These are phyloP conservation scores for Ophonus ardosiacus DNA, from an alignment of 2,888 invertebrate species.

Conservation along the genomic window DNA sequence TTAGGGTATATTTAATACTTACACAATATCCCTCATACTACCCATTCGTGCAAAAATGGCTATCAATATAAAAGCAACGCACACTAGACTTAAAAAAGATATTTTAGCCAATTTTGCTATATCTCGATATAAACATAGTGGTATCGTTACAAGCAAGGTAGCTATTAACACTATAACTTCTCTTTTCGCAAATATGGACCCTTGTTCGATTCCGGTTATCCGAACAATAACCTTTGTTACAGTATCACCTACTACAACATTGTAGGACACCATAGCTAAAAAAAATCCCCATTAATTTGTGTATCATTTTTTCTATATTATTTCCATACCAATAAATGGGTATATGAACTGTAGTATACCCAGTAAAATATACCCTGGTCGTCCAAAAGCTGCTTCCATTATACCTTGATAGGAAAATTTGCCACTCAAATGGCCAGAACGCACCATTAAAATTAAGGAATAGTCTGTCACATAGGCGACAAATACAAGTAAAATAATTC, in stretches of 20 bases:
- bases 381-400: constrained; percentile 89
- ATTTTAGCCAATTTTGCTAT: constrained; percentile 84
- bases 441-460: constrained; percentile 87
- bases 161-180: constrained; percentile 85
- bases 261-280: constrained; percentile 92
- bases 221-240: constrained; percentile 89
- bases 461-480: constrained; percentile 90
- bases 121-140: constrained; percentile 88
- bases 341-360: constrained; percentile 88
- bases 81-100: constrained; percentile 83
- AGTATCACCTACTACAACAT: constrained; percentile 92
- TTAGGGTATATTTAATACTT: constrained; percentile 73
- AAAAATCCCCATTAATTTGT: constrained; percentile 65
- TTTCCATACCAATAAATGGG: constrained; percentile 85
- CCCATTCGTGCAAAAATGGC: constrained; percentile 81
- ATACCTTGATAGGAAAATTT: constrained; percentile 87
- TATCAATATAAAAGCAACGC: constrained; percentile 85
- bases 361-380: constrained; percentile 86
- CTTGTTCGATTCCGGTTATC: constrained; percentile 79
- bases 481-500: constrained; percentile 82
- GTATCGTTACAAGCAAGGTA: constrained; percentile 86
- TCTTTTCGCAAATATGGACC: constrained; percentile 80
- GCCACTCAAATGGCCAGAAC: constrained; percentile 85
- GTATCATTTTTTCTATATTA: no score
- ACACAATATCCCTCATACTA: constrained; percentile 81